A percentile compares a stretch with the other conserved stretches of the same genome.
phyloP scores from a whole-genome alignment of 2,113 vertebrate species.

The Falco punctatus region DNA sequence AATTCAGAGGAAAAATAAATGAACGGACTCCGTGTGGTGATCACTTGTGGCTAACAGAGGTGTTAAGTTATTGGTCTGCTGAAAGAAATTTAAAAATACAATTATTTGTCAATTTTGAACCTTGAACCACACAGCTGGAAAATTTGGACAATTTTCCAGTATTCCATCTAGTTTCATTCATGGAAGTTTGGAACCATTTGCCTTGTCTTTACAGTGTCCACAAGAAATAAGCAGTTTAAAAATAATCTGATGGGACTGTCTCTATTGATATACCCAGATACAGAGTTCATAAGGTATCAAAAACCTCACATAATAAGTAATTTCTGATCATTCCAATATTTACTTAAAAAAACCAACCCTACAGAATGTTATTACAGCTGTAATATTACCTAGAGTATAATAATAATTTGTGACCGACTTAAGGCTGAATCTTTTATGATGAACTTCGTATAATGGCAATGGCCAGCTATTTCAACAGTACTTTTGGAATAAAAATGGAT shows the following conservation, averaged over 20 bases:
- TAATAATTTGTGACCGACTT: background rate
- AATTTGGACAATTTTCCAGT: slow-evolving; percentile 6
- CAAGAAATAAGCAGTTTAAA: slow-evolving; percentile 7
- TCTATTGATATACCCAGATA: background rate
- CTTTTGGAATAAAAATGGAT: background rate
- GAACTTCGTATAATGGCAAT: background rate
- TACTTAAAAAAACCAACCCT: background rate
- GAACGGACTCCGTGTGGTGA: background rate
- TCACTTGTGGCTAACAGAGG: background rate
- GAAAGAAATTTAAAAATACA: background rate
- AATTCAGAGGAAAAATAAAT: background rate
- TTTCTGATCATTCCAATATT: background rate
- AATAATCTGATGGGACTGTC: background rate
- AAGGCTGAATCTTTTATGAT: background rate
- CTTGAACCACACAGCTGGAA: background rate
- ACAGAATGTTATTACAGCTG: background rate
- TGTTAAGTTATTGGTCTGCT: background rate
- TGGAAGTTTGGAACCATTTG: slow-evolving; percentile 29
- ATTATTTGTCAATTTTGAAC: background rate
- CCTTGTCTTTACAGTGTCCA: background rate
- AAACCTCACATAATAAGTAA: background rate
- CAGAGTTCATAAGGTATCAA: background rate
- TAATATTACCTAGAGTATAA: background rate
- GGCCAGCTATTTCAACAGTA: background rate
- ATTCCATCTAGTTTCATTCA: slow-evolving; percentile 22